Conservation (phyloP, 2,797 vertebrate species). For the Coendou prehensilis region DNA sequence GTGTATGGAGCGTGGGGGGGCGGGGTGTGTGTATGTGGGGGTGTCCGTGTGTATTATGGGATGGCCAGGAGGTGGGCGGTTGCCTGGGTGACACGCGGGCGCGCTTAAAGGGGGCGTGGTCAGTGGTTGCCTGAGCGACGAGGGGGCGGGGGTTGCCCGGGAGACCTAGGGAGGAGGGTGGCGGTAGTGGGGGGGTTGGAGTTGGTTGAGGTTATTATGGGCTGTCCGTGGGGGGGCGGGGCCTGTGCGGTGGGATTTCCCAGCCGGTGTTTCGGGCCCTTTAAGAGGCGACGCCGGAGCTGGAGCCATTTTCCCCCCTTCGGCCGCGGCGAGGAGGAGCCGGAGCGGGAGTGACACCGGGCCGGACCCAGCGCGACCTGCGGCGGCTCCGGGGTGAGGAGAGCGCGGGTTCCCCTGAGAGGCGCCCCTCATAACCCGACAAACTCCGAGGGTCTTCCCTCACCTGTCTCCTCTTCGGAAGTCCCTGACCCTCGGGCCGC, state of each 20-base stretch:
- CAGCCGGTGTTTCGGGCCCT: conserved; percentile 87
- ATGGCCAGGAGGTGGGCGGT: conserved; percentile 85
- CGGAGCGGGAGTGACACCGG: conserved; percentile 84
- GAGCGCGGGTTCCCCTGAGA: conserved; percentile 55
- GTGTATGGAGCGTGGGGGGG: conserved; percentile 52
- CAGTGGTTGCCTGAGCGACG: conserved; percentile 83
- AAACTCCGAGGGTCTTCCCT: not conserved
- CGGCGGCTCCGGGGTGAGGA: conserved; percentile 81
- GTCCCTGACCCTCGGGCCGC: conserved; percentile 46
- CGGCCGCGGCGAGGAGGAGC: conserved; percentile 86
- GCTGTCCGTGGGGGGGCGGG: conserved; percentile 89
- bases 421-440: conserved; percentile 7
- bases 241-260: conserved; percentile 87
- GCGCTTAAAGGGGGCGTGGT: conserved; percentile 83
- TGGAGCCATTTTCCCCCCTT: conserved; percentile 91
- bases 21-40: conserved; percentile 5
- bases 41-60: conserved; percentile 85
- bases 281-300: conserved; percentile 89
- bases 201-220: conserved; percentile 88
- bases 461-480: conserved; percentile 60
- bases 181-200: conserved; percentile 83
- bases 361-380: conserved; percentile 80
- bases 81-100: conserved; percentile 86
- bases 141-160: conserved; percentile 91
- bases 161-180: conserved; percentile 88